Conservation (phyloP, 2,888 invertebrate species). For the Oscheius myriophilus region DNA sequence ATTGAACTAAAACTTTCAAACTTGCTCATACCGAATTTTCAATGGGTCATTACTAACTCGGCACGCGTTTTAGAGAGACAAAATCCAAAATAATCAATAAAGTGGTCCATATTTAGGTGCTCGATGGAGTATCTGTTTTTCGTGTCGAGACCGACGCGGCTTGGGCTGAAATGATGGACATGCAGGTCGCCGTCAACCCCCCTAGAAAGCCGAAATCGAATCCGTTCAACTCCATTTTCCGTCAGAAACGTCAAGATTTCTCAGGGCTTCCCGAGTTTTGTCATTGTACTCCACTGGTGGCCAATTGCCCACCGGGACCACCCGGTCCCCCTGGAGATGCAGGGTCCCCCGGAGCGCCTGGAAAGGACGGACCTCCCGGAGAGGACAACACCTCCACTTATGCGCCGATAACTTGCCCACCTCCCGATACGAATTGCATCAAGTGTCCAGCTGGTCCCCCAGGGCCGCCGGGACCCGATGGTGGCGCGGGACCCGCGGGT, state of each 20-base stretch:
- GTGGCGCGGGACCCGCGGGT: constrained; percentile 55
- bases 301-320: constrained; percentile 57
- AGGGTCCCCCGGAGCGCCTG: constrained; percentile 46
- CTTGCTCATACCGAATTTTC: no score
- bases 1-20: no score
- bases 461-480: constrained; percentile 58
- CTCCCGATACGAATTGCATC: constrained; percentile 44
- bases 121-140: constrained; percentile 60
- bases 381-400: constrained; percentile 47
- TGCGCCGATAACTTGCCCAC: constrained; percentile 55
- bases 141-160: constrained; percentile 67
- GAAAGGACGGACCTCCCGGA: constrained; percentile 54
- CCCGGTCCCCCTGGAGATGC: constrained; percentile 58
- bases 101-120: constrained; percentile 28
- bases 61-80: no score
- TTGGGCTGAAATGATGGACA: constrained; percentile 66
- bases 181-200: constrained; percentile 64
- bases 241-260: constrained; percentile 59
- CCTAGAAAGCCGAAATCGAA: constrained; percentile 59
- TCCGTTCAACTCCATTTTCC: constrained; percentile 63
- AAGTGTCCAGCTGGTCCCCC: constrained; percentile 59
- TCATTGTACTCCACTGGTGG: constrained; percentile 63
- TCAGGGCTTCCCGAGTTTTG: constrained; percentile 63
- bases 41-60: no score
- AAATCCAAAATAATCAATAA: no score